Evolutionary conservation across 2,113 vertebrate genomes (phyloP), one percentile per base, ranked within the genome.

Genomic region (Oophaga pumilio): DNA sequence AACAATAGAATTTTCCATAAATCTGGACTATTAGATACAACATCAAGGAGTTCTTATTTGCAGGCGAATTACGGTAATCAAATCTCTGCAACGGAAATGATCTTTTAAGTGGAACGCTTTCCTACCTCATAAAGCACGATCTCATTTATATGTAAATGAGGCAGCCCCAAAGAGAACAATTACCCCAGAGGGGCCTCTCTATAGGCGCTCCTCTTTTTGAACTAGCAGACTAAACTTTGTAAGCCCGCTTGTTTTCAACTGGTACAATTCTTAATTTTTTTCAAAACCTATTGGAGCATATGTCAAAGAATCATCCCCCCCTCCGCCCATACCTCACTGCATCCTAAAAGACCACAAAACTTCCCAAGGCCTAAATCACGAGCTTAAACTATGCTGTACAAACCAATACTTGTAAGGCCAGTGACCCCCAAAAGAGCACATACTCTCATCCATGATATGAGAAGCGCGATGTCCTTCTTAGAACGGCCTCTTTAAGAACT

Each of bases 111-210:
- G 33, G 68, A 84, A 84, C 43, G 59, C 52, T 71, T 74, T 74
- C 82, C 8, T 73, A 71, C 68, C 82, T 73, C 24, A 84, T 73
- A 84, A 84, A 73, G 15, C 68, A 64, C 56, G 17, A 49, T 4
- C 53, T 86, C 53, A 80, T 88, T 84, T 84, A 84, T 56, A 82
- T 84, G 87, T 5, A 88, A 88, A 88, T 77, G n/a, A 68, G 59
- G 7, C 59, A 5, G 18, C 18, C 22, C 28, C 50, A 57, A 26
- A 56, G 57, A 68, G 50, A 77, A 76, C 57, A 82, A 88, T 84
- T 22, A 56, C 87, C 80, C 60, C 43, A 24, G 73, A n/a, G 56
- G 68, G 86, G 86, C 86, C 80, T 76, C 86, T 33, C 79, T 56
- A 88, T 83, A 57, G 52, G 17, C n/a, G 43, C 20, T n/a, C 18